These are phyloP conservation scores for Caprella mutica DNA, from an alignment of 2,888 invertebrate genomes.

Conservation along the genomic window DNA sequence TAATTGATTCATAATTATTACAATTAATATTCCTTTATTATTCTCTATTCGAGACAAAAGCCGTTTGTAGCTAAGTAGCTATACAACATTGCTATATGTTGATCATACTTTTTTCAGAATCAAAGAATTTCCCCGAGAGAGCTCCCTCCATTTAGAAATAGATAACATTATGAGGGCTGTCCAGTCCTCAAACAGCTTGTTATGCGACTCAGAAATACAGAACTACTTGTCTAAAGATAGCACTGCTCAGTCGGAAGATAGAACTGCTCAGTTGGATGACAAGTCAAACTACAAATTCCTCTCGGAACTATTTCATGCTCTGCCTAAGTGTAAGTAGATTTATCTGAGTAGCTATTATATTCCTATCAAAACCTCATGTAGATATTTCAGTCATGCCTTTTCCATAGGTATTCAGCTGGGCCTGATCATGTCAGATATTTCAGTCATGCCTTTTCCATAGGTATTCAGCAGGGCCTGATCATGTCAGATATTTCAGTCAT, in stretches of 20 bases:
- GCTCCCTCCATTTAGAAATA: conserved; percentile 21
- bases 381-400: no score
- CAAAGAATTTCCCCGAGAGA: conserved; percentile 24
- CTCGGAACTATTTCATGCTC: conserved; percentile 20
- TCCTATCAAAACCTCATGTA: no score
- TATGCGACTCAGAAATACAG: neutral
- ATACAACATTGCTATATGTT: neutral
- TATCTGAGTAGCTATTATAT: no score
- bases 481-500: no score
- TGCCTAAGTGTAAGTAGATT: conserved; percentile 18
- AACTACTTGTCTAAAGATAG: neutral
- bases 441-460: no score
- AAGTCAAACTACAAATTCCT: conserved; percentile 20
- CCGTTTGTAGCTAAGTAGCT: neutral
- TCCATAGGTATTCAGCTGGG: no score
- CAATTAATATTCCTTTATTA: no score
- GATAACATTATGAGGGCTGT: conserved; percentile 28
- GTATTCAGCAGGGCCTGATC: no score
- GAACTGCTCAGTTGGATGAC: conserved; percentile 6
- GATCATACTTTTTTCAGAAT: conserved; percentile 21
- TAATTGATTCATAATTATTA: neutral
- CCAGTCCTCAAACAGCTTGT: conserved; percentile 11
- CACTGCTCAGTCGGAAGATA: no score
- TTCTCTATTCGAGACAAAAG: no score
- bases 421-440: no score